Conservation (phyloP, 2,888 invertebrate species). For the Frankliniella fusca region DNA sequence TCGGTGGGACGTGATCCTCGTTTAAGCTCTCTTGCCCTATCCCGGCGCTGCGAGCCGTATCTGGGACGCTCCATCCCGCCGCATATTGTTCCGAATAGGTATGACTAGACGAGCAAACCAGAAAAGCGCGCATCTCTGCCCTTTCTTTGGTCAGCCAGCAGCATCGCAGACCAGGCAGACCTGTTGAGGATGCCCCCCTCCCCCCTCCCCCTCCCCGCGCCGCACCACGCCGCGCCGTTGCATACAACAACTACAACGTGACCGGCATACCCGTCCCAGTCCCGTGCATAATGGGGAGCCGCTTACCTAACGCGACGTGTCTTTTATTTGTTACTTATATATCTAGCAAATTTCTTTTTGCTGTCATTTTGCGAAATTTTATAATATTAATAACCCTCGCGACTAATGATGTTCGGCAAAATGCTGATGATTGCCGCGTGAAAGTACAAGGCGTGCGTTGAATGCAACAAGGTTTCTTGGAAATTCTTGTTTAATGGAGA, state of each 20-base stretch:
- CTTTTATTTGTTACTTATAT: too few species aligned
- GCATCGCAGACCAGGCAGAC: background rate
- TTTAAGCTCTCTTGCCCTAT: too few species aligned
- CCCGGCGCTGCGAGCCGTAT: too few species aligned
- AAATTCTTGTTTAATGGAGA: too few species aligned
- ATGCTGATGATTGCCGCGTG: background rate
- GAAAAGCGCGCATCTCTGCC: background rate
- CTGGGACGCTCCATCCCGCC: too few species aligned
- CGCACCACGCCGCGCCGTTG: background rate
- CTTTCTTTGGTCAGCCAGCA: background rate
- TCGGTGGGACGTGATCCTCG: too few species aligned
- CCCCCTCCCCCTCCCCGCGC: background rate
- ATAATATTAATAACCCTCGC: background rate
- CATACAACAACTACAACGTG: conserved; percentile 12
- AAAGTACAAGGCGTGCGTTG: too few species aligned
- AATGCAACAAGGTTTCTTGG: too few species aligned
- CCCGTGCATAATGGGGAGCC: conserved; percentile 1
- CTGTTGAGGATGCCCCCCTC: background rate
- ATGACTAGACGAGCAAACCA: background rate
- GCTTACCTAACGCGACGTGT: conserved; percentile 1
- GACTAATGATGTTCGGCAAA: background rate
- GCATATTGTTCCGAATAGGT: too few species aligned
- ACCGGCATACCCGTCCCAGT: conserved; percentile 5
- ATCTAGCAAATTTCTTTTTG: background rate
- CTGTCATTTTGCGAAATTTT: background rate